Evolutionary conservation across 2,113 vertebrate species (phyloP).

Genomic region (Chunga burmeisteri): DNA sequence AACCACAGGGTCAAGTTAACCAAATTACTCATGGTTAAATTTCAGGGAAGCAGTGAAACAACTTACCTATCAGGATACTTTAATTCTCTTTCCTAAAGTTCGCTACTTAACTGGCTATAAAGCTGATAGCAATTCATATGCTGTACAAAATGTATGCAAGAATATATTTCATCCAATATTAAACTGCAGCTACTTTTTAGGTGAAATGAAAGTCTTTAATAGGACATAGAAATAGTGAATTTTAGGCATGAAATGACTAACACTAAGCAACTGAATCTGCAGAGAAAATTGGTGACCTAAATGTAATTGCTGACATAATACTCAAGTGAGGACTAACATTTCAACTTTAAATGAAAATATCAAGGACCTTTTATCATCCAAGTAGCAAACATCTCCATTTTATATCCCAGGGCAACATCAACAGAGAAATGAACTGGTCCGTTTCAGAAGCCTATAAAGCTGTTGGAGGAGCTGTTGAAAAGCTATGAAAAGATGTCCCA

Average conservation of each 20-base stretch:
- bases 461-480: neutral
- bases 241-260: neutral
- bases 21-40: neutral
- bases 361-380: neutral
- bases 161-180: neutral
- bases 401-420: neutral
- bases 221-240: neutral
- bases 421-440: neutral
- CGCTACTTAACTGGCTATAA: neutral
- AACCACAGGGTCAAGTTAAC: neutral
- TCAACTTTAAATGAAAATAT: neutral
- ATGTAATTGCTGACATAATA: neutral
- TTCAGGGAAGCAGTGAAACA: neutral
- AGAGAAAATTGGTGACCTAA: neutral
- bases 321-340: neutral
- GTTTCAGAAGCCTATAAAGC: neutral
- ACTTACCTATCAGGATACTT: neutral
- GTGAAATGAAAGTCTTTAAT: neutral
- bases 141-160: neutral
- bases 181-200: neutral
- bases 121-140: neutral
- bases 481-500: neutral
- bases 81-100: neutral
- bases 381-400: neutral
- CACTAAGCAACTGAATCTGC: neutral